Evolutionary conservation across 2,888 invertebrate species (phyloP).

Genomic region (Griposia aprilina): DNA sequence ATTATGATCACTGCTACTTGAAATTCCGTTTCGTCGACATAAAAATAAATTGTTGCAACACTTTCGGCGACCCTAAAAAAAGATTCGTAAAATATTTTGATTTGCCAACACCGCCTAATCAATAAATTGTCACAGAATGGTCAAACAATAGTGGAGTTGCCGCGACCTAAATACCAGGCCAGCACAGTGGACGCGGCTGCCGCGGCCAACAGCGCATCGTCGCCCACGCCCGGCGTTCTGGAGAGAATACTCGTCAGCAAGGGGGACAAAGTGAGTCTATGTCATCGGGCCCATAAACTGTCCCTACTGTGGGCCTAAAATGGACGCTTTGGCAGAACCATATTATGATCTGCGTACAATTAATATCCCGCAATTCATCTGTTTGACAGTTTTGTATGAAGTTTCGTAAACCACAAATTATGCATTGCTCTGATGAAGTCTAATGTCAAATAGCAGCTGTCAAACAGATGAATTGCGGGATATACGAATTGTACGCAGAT

Average conservation of each 20-base stretch:
- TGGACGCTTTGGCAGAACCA: too few relatives aligned
- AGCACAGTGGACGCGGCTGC: slow-evolving; percentile 77
- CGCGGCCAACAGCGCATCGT: slow-evolving; percentile 90
- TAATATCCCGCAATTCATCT: too few relatives aligned
- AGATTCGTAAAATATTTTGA: slow-evolving; percentile 19
- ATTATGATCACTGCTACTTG: neutral
- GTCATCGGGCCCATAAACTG: slow-evolving; percentile 20
- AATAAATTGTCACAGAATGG: slow-evolving; percentile 88
- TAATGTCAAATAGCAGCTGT: too few relatives aligned
- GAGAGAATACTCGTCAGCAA: slow-evolving; percentile 96
- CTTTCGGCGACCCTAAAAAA: slow-evolving; percentile 12
- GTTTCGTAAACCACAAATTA: too few relatives aligned
- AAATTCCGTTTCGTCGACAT: neutral
- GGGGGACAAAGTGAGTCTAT: slow-evolving; percentile 91
- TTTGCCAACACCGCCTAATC: slow-evolving; percentile 39
- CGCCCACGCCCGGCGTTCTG: slow-evolving; percentile 99
- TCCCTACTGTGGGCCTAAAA: too few relatives aligned
- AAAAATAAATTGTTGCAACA: slow-evolving; percentile 7
- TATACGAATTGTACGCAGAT: too few relatives aligned
- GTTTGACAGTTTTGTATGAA: too few relatives aligned
- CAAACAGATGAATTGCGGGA: too few relatives aligned
- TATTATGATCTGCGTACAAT: too few relatives aligned
- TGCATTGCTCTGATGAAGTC: too few relatives aligned
- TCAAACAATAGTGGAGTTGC: slow-evolving; percentile 92
- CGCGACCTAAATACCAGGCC: slow-evolving; percentile 91